Percentiles rank a stretch among this genome's conserved stretches.
phyloP scores from a whole-genome alignment of 2,113 vertebrate species.

The Cyprinodon variegatus region DNA sequence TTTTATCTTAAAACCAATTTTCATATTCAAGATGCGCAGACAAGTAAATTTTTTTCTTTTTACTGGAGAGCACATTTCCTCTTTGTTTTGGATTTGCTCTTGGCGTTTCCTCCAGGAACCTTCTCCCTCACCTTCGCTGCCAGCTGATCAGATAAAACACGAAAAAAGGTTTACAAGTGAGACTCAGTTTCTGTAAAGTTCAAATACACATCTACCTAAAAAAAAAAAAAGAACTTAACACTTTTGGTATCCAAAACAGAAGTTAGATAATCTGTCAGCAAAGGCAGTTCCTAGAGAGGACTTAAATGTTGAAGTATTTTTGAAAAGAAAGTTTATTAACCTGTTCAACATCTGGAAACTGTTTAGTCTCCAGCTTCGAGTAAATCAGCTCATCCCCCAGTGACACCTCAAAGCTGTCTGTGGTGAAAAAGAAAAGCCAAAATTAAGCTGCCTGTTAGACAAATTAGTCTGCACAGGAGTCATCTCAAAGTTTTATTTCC shows the following conservation, averaged over 20 bases:
- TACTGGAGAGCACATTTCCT: background rate
- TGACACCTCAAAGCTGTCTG: slow-evolving; percentile 73
- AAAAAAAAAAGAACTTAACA: background rate
- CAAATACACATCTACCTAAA: background rate
- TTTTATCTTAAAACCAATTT: background rate
- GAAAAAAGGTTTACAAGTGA: background rate
- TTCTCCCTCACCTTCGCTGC: slow-evolving; percentile 15
- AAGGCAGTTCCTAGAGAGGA: background rate
- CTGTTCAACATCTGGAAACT: slow-evolving; percentile 34
- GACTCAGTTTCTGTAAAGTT: background rate
- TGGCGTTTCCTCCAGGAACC: background rate
- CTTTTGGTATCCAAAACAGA: background rate
- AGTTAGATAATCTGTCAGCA: background rate
- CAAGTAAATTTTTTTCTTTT: background rate
- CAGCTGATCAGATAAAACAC: slow-evolving; percentile 44
- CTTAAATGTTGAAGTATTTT: background rate
- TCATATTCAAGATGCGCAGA: too few species aligned
- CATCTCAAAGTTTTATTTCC: background rate
- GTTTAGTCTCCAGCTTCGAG: slow-evolving; percentile 58
- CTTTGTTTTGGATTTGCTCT: background rate
- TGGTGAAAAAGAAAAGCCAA: background rate
- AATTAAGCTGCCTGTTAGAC: background rate
- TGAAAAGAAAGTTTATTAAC: slow-evolving; percentile 11
- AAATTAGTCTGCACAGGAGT: too few species aligned
- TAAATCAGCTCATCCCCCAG: slow-evolving; percentile 54